Evolutionary conservation across 2,797 vertebrate species (phyloP).

Genomic region (Siniperca obscura): DNA sequence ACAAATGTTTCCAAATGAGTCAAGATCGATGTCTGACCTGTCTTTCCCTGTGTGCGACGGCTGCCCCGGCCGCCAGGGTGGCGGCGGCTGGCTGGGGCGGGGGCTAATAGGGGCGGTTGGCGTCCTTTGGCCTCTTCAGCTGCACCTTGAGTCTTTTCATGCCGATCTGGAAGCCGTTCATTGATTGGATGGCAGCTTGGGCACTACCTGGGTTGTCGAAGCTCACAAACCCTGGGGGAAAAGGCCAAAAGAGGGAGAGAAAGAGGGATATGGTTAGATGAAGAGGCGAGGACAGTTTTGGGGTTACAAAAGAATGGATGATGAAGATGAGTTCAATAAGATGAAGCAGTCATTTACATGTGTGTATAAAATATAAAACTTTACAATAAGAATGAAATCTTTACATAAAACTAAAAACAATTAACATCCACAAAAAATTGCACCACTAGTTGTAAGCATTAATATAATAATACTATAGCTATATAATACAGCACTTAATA

Average conservation of each 20-base stretch:
- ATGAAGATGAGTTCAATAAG: constrained; percentile 43
- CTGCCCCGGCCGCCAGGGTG: constrained; percentile 80
- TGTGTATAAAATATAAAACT: constrained; percentile 2
- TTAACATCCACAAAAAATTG: constrained; percentile 9
- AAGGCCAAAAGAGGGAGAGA: constrained; percentile 51
- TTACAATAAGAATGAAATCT: constrained; percentile 9
- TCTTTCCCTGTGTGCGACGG: constrained; percentile 80
- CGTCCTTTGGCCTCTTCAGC: constrained; percentile 99
- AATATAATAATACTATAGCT: not conserved
- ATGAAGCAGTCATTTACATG: constrained; percentile 16
- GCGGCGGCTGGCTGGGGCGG: constrained; percentile 74
- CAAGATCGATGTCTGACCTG: constrained; percentile 72
- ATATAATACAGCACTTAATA: not conserved
- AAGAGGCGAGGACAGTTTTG: constrained; percentile 23
- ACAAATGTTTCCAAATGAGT: constrained; percentile 11
- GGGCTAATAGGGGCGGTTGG: constrained; percentile 98
- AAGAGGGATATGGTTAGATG: constrained; percentile 60
- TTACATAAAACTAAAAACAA: constrained; percentile 22
- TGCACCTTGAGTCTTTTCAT: constrained; percentile 99
- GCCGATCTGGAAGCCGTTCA: constrained; percentile 99
- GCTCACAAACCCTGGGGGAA: constrained; percentile 95
- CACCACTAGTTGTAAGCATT: not conserved
- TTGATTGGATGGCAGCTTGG: constrained; percentile 99
- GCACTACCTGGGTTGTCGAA: constrained; percentile 99
- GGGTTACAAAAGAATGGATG: constrained; percentile 27